Percentiles rank a stretch among this genome's conserved stretches.
phyloP scores from a whole-genome alignment of 2,888 invertebrate species.

The Sycophila texana region DNA sequence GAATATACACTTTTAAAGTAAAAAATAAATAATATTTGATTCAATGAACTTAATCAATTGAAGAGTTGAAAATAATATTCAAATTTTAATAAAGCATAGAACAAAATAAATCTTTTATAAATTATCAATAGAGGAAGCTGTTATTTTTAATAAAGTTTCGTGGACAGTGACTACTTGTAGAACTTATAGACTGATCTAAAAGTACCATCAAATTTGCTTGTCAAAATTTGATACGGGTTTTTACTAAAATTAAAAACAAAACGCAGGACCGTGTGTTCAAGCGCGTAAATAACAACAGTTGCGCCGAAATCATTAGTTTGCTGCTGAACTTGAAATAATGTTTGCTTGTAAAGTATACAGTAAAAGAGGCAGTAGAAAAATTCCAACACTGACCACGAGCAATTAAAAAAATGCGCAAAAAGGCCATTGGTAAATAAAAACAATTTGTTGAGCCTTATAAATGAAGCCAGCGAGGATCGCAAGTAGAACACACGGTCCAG shows the following conservation, averaged over 20 bases:
- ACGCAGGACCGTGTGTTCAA: constrained; percentile 48
- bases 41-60: too few relatives aligned
- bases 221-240: constrained; percentile 22
- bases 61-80: not conserved
- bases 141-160: too few relatives aligned
- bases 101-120: not conserved
- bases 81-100: not conserved
- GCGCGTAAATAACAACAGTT: constrained; percentile 44
- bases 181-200: constrained; percentile 38
- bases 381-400: constrained; percentile 46
- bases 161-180: constrained; percentile 19
- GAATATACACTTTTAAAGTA: too few relatives aligned
- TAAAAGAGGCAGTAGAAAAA: constrained; percentile 42
- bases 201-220: constrained; percentile 23
- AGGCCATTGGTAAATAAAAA: constrained; percentile 44
- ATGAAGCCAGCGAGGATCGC: constrained; percentile 40
- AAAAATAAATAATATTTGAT: not conserved
- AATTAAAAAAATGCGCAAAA: constrained; percentile 46
- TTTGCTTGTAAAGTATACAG: constrained; percentile 43
- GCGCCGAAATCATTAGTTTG: constrained; percentile 22
- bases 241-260: constrained; percentile 10
- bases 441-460: constrained; percentile 8
- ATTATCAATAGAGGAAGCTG: too few relatives aligned
- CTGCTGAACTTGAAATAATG: constrained; percentile 35
- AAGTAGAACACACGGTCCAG: constrained; percentile 46